Base-by-base conservation (phyloP, 2,113 vertebrate species). In the Catharus minimus region DNA sequence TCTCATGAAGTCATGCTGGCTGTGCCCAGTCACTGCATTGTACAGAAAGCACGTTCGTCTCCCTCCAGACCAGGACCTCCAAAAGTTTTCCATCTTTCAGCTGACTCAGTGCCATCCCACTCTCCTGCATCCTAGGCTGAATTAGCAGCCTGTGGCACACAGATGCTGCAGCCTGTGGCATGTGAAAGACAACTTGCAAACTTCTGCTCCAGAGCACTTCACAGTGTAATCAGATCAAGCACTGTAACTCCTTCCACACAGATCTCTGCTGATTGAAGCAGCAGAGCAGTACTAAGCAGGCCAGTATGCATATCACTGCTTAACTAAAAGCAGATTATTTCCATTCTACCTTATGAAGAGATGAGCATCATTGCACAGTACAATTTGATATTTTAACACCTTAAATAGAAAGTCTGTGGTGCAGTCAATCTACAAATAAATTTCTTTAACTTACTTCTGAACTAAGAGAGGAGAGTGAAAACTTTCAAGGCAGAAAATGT, bases 11-110 rank as follows among this genome's bases (percentile, higher is more conserved):
- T 6, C 0, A 2, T 36, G 32, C 52, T 57, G 36, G 20, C 82
- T 75, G 61, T 75, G 44, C 8, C 38, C 32, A 27, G 21, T 3
- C 1, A 36, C 17, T 44, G 44, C 0, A 1, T 1, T 52, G 39
- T 8, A 58, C 11, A 32, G 18, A 67, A 46, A 39, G 11, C 24
- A 72, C 0, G 0, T 28, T 89, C 50, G 76, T 32, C 39, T 64
- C n/a, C 36, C 36, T 83, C 36, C 21, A 57, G 21, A 36, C 30
- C 11, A 64, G 18, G 19, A 32, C 33, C 43, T 87, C 56, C 44
- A 78, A 74, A 91, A 87, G 43, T 23, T 56, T 56, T 64, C 5
- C 18, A 17, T 26, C 36, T 41, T 68, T 53, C 5, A 44, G 5
- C 15, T 22, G 30, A 44, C 10, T 22, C 43, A 20, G 53, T 43